Base-by-base conservation (phyloP, 2,888 invertebrate genomes). In the Drosophila villosipedis region DNA sequence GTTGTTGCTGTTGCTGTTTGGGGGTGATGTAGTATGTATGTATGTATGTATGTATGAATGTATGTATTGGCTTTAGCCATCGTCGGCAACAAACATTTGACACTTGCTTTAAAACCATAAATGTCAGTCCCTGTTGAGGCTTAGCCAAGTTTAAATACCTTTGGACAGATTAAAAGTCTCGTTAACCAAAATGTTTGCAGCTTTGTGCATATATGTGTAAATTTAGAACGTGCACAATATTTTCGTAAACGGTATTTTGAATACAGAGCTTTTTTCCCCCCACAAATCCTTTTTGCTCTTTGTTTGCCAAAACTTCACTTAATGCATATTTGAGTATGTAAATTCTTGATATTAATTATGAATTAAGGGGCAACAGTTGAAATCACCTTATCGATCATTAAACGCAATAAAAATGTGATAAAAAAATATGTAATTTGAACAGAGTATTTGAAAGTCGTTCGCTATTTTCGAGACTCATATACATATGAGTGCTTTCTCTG, bases 151-250 rank as follows among this genome's bases (percentile, higher is more conserved):
- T 91, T 91, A 92, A 91, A 92, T 92, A 92, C 92, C 91, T 92
- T 89, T 86, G 80, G 91, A 92, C 92, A 92, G 91, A 86, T 92
- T 92, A 92, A 92, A 92, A 92, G 92, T 91, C 85, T 85, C 78
- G 82, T 87, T 90, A 89, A 90, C 89, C 87, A 79, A 90, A 89
- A 80, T 88, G 85, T 74, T 90, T 81, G 73, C 71, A 81, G 76
- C 67, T 55, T 72, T 52, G 31, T 67, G 28, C 59, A n/a, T 39
- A 37, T 50, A 31, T 47, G 33, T 52, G 57, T 63, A 50, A 25
- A 58, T 52, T 55, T 66, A 25, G 22, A 53, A 61, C 53, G 25
- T 58, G 47, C 35, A 35, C 43, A 64, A 73, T 75, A 73, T 73
- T 76, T 72, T 76, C 61, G 78, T 54, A 50, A 68, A 69, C 63